Percentiles rank a stretch among this genome's conserved stretches.
These are phyloP conservation scores for Calameuta pallipes DNA, from an alignment of 2,888 invertebrate genomes.

Conservation along the genomic window DNA sequence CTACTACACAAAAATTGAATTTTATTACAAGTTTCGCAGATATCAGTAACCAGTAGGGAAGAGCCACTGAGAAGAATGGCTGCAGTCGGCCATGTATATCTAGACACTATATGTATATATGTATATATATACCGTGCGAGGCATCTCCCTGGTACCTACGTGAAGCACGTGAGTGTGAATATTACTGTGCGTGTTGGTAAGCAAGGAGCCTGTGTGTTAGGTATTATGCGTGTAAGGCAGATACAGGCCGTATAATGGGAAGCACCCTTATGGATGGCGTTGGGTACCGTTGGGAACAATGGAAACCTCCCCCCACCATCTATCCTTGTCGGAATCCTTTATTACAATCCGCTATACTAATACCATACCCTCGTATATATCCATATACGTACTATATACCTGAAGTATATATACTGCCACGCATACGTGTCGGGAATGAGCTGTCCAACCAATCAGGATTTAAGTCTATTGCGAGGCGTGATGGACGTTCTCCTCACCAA, in stretches of 20 bases:
- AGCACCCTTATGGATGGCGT: constrained; percentile 60
- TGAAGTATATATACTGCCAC: constrained; percentile 17
- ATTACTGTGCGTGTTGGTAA: not conserved
- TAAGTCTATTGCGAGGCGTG: constrained; percentile 55
- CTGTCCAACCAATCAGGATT: constrained; percentile 63
- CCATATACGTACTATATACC: constrained; percentile 12
- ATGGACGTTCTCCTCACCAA: constrained; percentile 44
- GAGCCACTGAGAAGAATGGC: constrained; percentile 44
- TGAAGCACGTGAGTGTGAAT: not conserved
- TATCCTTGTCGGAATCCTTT: constrained; percentile 64
- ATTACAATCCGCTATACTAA: constrained; percentile 51
- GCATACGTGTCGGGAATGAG: constrained; percentile 43
- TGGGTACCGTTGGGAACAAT: constrained; percentile 62
- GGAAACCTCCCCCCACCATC: constrained; percentile 47
- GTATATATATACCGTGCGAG: constrained; percentile 38
- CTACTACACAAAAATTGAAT: not conserved
- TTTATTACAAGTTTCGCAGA: not conserved
- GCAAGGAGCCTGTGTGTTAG: constrained; percentile 20
- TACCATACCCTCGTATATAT: constrained; percentile 35
- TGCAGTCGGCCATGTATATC: constrained; percentile 36
- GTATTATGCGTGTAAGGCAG: constrained; percentile 34
- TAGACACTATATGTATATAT: constrained; percentile 23
- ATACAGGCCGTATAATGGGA: constrained; percentile 59
- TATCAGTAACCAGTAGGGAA: not conserved
- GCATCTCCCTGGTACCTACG: constrained; percentile 14